Evolutionary conservation across 2,797 vertebrate genomes (phyloP).

Genomic region (Scomberomorus guttatus): DNA sequence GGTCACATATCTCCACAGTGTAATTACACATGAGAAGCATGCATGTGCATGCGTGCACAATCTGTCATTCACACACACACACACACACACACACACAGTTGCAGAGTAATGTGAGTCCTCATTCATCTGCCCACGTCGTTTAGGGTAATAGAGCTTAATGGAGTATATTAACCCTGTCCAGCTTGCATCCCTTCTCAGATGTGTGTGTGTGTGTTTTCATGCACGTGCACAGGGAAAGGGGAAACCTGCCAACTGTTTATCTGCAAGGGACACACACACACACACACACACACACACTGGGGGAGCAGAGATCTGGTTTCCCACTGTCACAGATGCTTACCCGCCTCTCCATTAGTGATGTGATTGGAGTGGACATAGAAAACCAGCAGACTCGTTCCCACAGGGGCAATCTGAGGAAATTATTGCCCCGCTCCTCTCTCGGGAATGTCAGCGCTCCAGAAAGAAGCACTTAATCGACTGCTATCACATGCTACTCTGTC

Average conservation of each 20-base stretch:
- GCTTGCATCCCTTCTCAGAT: constrained; percentile 61
- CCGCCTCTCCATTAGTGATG: constrained; percentile 82
- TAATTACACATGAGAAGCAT: constrained; percentile 75
- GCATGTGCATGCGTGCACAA: constrained; percentile 14
- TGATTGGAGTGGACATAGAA: constrained; percentile 85
- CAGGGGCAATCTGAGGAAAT: constrained; percentile 81
- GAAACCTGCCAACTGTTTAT: constrained; percentile 84
- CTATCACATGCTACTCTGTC: constrained; percentile 67
- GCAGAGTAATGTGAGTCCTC: constrained; percentile 76
- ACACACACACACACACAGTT: constrained; percentile 32
- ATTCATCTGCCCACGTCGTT: constrained; percentile 82
- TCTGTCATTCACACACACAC: constrained; percentile 30
- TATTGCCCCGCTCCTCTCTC: constrained; percentile 69
- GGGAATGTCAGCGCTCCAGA: constrained; percentile 68
- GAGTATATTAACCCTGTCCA: constrained; percentile 86
- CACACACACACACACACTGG: constrained; percentile 24
- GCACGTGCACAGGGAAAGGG: constrained; percentile 58
- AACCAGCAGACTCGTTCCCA: constrained; percentile 79
- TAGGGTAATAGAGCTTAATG: constrained; percentile 88
- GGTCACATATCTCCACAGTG: constrained; percentile 75
- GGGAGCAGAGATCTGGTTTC: constrained; percentile 79
- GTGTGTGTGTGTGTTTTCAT: constrained; percentile 51
- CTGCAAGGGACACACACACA: constrained; percentile 61
- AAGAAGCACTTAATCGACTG: constrained; percentile 79
- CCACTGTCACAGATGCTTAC: constrained; percentile 84